A percentile compares a stretch with the other conserved stretches of the same genome.
phyloP scores from a whole-genome alignment of 2,888 invertebrate species.

The Tetramorium bicarinatum region DNA sequence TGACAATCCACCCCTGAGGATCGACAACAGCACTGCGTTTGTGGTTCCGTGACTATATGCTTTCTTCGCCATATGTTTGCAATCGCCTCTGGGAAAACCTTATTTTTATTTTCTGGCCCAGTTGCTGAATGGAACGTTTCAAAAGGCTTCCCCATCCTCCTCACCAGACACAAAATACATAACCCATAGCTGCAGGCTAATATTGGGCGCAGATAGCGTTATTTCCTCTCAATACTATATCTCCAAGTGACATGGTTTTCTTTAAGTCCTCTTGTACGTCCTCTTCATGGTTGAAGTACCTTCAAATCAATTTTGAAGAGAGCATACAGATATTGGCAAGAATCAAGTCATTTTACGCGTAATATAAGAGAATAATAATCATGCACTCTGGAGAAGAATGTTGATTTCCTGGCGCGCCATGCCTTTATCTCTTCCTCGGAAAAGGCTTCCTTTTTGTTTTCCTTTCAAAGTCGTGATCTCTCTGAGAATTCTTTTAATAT shows the following conservation, averaged over 20 bases:
- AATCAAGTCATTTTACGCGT: slow-evolving; percentile 16
- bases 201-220: slow-evolving; percentile 63
- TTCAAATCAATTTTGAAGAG: slow-evolving; percentile 34
- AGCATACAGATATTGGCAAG: slow-evolving; percentile 58
- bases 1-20: not conserved
- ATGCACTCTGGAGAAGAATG: not conserved
- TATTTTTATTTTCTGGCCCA: slow-evolving; percentile 73
- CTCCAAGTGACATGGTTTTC: slow-evolving; percentile 70
- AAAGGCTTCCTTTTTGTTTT: not conserved
- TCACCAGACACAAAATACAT: slow-evolving; percentile 68
- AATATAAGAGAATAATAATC: not conserved
- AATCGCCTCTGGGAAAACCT: slow-evolving; percentile 60
- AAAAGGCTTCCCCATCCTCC: slow-evolving; percentile 56
- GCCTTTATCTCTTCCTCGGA: not conserved
- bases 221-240: slow-evolving; percentile 54
- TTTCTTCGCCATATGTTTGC: slow-evolving; percentile 49
- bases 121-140: slow-evolving; percentile 65
- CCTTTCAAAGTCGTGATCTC: not conserved
- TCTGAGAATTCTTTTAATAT: slow-evolving; percentile 3
- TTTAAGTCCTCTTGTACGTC: slow-evolving; percentile 64
- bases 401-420: not conserved
- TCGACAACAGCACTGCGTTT: slow-evolving; percentile 43
- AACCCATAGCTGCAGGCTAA: slow-evolving; percentile 76
- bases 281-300: slow-evolving; percentile 25
- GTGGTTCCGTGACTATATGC: slow-evolving; percentile 32